A percentile compares a stretch with the other conserved stretches of the same genome.
Conservation (phyloP, 2,113 vertebrate species). For the Romanogobio albipinnatus region DNA sequence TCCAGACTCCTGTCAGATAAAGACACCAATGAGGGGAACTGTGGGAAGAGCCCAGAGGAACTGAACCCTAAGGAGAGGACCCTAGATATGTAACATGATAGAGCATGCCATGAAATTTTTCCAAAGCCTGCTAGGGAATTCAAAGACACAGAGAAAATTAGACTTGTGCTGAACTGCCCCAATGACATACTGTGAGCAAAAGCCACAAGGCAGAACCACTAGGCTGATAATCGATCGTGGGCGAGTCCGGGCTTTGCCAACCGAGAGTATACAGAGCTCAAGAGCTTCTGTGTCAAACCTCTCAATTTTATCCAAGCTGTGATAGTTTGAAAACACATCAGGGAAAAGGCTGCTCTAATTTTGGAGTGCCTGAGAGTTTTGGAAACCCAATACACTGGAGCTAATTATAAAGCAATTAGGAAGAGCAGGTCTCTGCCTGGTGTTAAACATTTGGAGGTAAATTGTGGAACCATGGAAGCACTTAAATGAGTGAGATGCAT, state of each 20-base stretch:
- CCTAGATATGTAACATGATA: slow-evolving; percentile 15
- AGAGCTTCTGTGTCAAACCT: slow-evolving; percentile 10
- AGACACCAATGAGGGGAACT: slow-evolving; percentile 1
- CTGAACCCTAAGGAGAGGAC: neutral
- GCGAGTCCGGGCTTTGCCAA: neutral
- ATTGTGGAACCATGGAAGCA: neutral
- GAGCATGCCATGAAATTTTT: neutral
- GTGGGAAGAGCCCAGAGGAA: neutral
- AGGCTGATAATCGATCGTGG: neutral
- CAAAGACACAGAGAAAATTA: neutral
- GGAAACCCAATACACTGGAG: neutral
- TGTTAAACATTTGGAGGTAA: neutral
- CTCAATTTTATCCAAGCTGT: neutral
- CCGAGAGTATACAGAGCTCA: neutral
- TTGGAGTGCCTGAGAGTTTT: slow-evolving; percentile 19
- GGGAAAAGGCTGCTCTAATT: slow-evolving; percentile 32
- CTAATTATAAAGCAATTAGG: slow-evolving; percentile 19
- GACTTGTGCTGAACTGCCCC: neutral
- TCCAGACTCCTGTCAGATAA: neutral
- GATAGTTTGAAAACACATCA: slow-evolving; percentile 3
- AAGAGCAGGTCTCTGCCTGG: neutral
- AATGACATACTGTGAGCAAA: slow-evolving; percentile 7
- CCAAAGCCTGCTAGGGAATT: neutral
- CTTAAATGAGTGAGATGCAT: slow-evolving; percentile 11
- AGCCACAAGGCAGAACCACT: neutral